These are phyloP conservation scores for Ophion ventricosus DNA, from an alignment of 2,888 invertebrate genomes.

Conservation along the genomic window DNA sequence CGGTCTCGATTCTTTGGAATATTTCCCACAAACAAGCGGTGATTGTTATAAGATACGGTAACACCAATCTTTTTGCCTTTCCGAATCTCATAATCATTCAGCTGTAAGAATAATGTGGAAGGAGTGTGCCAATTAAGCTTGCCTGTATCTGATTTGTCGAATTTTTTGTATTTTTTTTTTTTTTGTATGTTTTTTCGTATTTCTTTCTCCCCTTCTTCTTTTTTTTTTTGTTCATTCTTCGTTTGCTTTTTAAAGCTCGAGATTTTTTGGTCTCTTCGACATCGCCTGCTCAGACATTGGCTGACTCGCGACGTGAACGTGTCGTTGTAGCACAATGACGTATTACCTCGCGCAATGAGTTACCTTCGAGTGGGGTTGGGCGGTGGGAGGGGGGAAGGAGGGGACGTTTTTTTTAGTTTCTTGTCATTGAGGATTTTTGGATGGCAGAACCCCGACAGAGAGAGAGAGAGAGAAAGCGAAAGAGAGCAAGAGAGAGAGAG, in stretches of 20 bases:
- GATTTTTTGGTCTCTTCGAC: not conserved
- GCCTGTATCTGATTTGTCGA: constrained; percentile 78
- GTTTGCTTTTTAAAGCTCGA: not conserved
- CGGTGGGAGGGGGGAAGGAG: not conserved
- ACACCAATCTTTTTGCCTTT: constrained; percentile 99
- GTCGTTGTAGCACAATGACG: constrained; percentile 3
- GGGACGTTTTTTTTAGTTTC: constrained; percentile 8
- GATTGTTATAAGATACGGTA: constrained; percentile 99
- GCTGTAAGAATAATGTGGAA: constrained; percentile 97
- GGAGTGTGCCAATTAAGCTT: constrained; percentile 87
- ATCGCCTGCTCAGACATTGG: constrained; percentile 60
- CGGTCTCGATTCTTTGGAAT: constrained; percentile 99
- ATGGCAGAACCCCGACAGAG: constrained; percentile 49
- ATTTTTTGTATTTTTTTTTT: constrained; percentile 58
- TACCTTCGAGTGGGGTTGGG: constrained; percentile 69
- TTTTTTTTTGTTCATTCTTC: constrained; percentile 34
- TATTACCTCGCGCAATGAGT: constrained; percentile 66
- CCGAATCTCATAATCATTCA: constrained; percentile 99
- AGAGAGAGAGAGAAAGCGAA: not conserved
- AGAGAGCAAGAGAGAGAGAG: constrained; percentile 63
- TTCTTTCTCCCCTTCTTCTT: constrained; percentile 49
- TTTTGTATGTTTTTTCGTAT: constrained; percentile 44
- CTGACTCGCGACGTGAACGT: constrained; percentile 64
- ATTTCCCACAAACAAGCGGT: constrained; percentile 99
- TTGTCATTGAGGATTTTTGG: constrained; percentile 60